Evolutionary conservation across 2,888 invertebrate genomes (phyloP).

Genomic region (Cheilosia grossa): DNA sequence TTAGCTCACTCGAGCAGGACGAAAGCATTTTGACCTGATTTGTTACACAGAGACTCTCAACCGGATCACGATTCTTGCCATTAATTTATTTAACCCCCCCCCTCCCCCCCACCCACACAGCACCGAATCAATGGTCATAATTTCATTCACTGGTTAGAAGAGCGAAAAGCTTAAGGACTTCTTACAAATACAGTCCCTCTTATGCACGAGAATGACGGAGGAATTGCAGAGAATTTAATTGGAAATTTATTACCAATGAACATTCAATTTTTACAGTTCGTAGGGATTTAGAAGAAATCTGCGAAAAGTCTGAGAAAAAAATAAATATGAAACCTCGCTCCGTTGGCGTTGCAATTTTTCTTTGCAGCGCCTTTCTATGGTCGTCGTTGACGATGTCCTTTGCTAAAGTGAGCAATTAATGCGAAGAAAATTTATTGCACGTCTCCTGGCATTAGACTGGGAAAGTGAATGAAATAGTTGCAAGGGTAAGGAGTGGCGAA

Average conservation of each 20-base stretch:
- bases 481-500: neutral
- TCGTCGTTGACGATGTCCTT: constrained; percentile 23
- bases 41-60: constrained; percentile 12
- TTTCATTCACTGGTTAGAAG: constrained; percentile 58
- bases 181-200: neutral
- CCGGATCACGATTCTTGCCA: constrained; percentile 56
- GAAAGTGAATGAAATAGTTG: constrained; percentile 2
- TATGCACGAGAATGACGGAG: constrained; percentile 40
- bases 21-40: constrained; percentile 69
- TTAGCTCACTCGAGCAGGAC: constrained; percentile 62
- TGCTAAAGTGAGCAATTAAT: constrained; percentile 67
- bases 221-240: constrained; percentile 68
- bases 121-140: constrained; percentile 59
- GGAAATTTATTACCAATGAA: constrained; percentile 73
- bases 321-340: neutral
- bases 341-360: constrained; percentile 22
- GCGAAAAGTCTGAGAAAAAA: neutral
- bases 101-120: neutral
- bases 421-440: constrained; percentile 62
- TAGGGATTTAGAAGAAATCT: constrained; percentile 18
- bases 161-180: constrained; percentile 53
- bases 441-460: constrained; percentile 41
- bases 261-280: constrained; percentile 59
- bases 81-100: constrained; percentile 63
- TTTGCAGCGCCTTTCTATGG: constrained; percentile 12